Base-by-base conservation (phyloP, 64 coral and sea anemone species). In the Cladopsammia gracilis region DNA sequence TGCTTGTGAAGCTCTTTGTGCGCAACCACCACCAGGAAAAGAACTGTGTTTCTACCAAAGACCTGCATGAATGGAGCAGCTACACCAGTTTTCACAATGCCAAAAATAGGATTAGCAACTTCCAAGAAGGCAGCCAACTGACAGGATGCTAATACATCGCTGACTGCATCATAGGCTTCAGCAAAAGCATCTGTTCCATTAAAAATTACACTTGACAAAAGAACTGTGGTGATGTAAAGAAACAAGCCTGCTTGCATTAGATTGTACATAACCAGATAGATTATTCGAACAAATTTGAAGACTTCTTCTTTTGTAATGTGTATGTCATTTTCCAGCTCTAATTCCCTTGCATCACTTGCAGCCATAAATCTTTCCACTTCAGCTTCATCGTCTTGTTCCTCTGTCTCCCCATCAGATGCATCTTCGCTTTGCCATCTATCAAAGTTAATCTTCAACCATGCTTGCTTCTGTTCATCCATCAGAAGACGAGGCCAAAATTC, bases 391-490 rank as follows among this genome's bases (percentile, higher is more conserved):
- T 89, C 78, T 76, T 89, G 85, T 46, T 98, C 84, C 52, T 98
- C 73, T 49, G 64, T 66, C 46, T 95, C 96, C 45, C 93, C 92
- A 34, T 93, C 94, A 58, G 93, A 90, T n/a, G 95, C 91, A 79
- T 98, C 97, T 69, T 96, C 97, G 88, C 78, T 90, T 69, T 93
- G 92, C 97, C 97, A 99, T 48, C 94, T 79, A 84, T 99, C 97
- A 96, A 99, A 99, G 70, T 99, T 90, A 20, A 96, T 89, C 66
- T 99, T 99, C 22, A 99, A 79, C 97, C 97, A 99, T 6, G 86
- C 91, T 49, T 94, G 97, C 62, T 94, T 99, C 73, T 96, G 93
- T 16, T 91, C 71, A 51, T 90, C 89, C 79, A 58, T 86, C 20
- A 99, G 51, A 47, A 99, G 57, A 59, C 94, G 87, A 70, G 92